phyloP scores from a whole-genome alignment of 1,140 invertebrate species.

The Sarcophaga peregrina region DNA sequence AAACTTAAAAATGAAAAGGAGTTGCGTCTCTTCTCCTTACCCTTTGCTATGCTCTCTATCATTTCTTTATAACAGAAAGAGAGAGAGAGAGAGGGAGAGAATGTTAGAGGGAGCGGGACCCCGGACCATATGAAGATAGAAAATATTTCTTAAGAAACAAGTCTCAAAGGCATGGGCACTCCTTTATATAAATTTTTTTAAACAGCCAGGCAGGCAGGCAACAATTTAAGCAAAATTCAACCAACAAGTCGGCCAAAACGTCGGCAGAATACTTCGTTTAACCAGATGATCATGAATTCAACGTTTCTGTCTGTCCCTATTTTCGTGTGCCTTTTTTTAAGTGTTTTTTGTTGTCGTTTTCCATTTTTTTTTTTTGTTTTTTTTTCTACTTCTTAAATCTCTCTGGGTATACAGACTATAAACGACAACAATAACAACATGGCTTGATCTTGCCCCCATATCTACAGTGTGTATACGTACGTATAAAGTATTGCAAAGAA shows the following conservation, averaged over 20 bases:
- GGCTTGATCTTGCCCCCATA: slow-evolving; percentile 10
- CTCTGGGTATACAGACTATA: slow-evolving; percentile 1
- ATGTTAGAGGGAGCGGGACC: too few relatives aligned
- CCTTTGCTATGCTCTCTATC: neutral
- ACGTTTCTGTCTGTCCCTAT: neutral
- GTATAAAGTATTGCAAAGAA: too few relatives aligned
- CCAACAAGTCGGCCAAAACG: neutral
- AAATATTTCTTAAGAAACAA: too few relatives aligned
- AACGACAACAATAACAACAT: neutral
- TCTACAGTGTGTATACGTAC: neutral
- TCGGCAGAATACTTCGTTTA: neutral
- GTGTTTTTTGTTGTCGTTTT: neutral
- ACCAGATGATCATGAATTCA: slow-evolving; percentile 9
- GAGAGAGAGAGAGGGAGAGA: too few relatives aligned
- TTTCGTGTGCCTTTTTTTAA: neutral
- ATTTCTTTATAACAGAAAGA: neutral
- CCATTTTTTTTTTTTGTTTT: too few relatives aligned
- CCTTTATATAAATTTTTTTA: neutral
- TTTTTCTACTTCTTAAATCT: neutral
- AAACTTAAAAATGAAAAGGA: neutral
- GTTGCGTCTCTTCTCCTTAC: neutral
- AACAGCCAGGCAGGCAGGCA: neutral
- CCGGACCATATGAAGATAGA: too few relatives aligned
- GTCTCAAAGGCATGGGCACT: too few relatives aligned
- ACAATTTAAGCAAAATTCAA: neutral